Conservation (phyloP, 2,888 invertebrate species). For the Diarsia dahlii region DNA sequence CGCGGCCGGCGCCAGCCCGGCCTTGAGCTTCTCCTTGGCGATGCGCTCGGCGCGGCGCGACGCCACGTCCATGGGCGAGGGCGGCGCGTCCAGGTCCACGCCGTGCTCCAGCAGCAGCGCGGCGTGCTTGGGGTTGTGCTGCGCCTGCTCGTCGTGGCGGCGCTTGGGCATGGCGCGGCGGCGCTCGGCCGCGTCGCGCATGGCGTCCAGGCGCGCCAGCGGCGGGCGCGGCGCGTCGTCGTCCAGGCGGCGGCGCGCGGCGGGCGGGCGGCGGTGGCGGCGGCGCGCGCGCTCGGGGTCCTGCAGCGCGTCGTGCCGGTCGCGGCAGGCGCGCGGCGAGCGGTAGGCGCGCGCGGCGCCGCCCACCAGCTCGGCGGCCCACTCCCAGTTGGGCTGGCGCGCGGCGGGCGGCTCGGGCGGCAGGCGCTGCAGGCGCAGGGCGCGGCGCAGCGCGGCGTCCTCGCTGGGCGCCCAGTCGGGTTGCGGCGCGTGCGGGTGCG, state of each 20-base stretch:
- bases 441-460: slow-evolving; percentile 96
- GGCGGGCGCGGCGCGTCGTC: slow-evolving; percentile 88
- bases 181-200: slow-evolving; percentile 94
- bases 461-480: slow-evolving; percentile 98
- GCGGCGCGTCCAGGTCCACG: slow-evolving; percentile 96
- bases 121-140: slow-evolving; percentile 95
- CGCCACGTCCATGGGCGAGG: slow-evolving; percentile 95
- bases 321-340: slow-evolving; percentile 97
- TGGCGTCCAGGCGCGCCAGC: slow-evolving; percentile 92
- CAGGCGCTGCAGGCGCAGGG: slow-evolving; percentile 92
- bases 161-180: slow-evolving; percentile 95
- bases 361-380: slow-evolving; percentile 97
- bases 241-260: slow-evolving; percentile 94
- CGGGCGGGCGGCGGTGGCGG: slow-evolving; percentile 94
- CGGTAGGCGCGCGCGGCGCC: slow-evolving; percentile 96
- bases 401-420: slow-evolving; percentile 93
- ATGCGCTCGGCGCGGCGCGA: slow-evolving; percentile 95
- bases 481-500: slow-evolving; percentile 92
- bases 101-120: slow-evolving; percentile 96
- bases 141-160: slow-evolving; percentile 92
- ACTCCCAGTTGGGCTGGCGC: slow-evolving; percentile 99
- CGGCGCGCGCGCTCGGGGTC: slow-evolving; percentile 96
- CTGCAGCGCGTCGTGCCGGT: slow-evolving; percentile 96
- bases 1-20: slow-evolving; percentile 67
- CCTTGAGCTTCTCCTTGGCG: slow-evolving; percentile 94